Percentiles rank a stretch among this genome's conserved stretches.
phyloP scores from a whole-genome alignment of 1,140 invertebrate genomes.

The Eurosta solidaginis region DNA sequence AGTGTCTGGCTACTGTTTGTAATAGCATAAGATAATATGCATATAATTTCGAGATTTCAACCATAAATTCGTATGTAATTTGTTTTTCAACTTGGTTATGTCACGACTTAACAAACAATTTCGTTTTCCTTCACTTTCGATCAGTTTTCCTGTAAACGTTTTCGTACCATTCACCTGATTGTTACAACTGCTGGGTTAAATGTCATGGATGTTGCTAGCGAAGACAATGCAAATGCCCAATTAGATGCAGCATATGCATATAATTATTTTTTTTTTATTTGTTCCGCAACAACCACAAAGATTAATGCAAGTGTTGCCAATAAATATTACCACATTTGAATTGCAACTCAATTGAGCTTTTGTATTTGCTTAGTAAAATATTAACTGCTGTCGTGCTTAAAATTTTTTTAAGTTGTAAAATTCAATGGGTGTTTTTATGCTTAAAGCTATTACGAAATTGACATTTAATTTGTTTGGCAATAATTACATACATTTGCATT shows the following conservation, averaged over 20 bases:
- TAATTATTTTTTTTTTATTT: not conserved
- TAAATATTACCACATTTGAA: not conserved
- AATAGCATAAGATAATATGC: no score
- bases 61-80: no score
- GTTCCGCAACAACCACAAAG: not conserved
- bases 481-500: not conserved
- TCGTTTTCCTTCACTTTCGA: no score
- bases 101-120: no score
- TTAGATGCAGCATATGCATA: not conserved
- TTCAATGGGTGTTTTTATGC: not conserved
- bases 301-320: not conserved
- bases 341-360: not conserved
- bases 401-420: not conserved
- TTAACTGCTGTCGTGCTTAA: not conserved
- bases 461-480: not conserved
- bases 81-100: no score
- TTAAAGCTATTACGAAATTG: not conserved
- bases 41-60: no score
- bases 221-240: not conserved
- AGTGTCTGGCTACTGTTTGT: no score
- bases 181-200: not conserved
- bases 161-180: not conserved
- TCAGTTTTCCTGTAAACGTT: no score
- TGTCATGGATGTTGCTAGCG: not conserved
- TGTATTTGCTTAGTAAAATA: not conserved